A percentile compares a stretch with the other conserved stretches of the same genome.
phyloP scores from a whole-genome alignment of 35 echinoderm and acorn worm species.

The Ophioderma brevispina region DNA sequence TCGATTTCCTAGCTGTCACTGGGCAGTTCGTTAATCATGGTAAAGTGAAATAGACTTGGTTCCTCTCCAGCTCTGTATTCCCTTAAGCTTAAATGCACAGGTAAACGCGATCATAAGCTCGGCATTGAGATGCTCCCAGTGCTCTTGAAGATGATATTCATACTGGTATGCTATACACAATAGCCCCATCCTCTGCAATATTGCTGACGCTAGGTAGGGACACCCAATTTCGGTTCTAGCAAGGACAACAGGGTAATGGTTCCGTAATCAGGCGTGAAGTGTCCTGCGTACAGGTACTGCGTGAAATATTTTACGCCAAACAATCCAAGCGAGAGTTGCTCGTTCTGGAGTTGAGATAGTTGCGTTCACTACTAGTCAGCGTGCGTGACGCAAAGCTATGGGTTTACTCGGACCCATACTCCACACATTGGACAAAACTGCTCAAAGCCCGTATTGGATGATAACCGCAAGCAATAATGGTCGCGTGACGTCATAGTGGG shows the following conservation, averaged over 20 bases:
- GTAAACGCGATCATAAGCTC: slow-evolving; percentile 57
- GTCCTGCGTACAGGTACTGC: neutral
- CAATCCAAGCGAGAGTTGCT: slow-evolving; percentile 39
- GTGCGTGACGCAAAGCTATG: slow-evolving; percentile 63
- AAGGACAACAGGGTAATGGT: slow-evolving; percentile 55
- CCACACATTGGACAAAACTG: slow-evolving; percentile 57
- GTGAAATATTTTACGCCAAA: slow-evolving; percentile 36
- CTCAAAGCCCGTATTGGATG: slow-evolving; percentile 55
- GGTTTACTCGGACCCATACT: slow-evolving; percentile 51
- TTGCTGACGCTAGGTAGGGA: slow-evolving; percentile 64
- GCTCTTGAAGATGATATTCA: slow-evolving; percentile 66
- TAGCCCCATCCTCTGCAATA: slow-evolving; percentile 77
- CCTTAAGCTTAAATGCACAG: neutral
- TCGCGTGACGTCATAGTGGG: slow-evolving; percentile 51
- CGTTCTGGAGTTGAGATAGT: slow-evolving; percentile 77
- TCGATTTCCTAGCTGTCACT: slow-evolving; percentile 45
- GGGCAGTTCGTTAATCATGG: slow-evolving; percentile 27
- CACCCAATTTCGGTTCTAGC: slow-evolving; percentile 54
- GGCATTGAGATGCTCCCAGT: slow-evolving; percentile 64
- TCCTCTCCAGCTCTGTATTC: neutral
- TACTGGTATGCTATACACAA: slow-evolving; percentile 66
- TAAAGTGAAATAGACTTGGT: neutral
- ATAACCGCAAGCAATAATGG: slow-evolving; percentile 53
- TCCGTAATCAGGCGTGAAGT: slow-evolving; percentile 45
- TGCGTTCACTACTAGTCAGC: slow-evolving; percentile 52